Conservation (phyloP, 1,140 invertebrate species). For the Hirudo medicinalis region DNA sequence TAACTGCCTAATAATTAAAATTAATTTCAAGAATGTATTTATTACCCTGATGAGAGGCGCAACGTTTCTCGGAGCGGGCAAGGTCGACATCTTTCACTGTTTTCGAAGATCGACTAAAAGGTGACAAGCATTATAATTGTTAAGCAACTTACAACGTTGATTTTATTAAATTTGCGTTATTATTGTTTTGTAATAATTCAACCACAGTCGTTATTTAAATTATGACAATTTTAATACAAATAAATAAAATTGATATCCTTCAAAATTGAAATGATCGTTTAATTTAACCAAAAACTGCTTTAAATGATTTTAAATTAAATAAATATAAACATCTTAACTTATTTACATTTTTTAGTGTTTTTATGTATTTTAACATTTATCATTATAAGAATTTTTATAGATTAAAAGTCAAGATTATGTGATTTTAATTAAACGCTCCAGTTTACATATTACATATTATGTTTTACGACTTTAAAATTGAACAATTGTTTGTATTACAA, state of each 20-base stretch:
- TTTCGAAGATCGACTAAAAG: too few relatives aligned
- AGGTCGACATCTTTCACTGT: slow-evolving; percentile 7
- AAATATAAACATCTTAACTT: too few relatives aligned
- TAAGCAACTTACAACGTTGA: neutral
- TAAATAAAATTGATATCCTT: neutral
- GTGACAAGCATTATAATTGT: neutral
- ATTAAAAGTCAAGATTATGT: too few relatives aligned
- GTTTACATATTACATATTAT: too few relatives aligned
- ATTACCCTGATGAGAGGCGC: neutral
- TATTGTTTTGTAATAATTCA: neutral
- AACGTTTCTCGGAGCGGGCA: neutral
- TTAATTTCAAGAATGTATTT: neutral
- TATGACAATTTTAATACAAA: neutral
- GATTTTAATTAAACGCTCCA: too few relatives aligned
- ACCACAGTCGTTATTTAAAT: neutral
- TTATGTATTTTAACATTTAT: too few relatives aligned
- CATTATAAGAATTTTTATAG: too few relatives aligned
- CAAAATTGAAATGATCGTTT: neutral
- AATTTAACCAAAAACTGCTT: too few relatives aligned
- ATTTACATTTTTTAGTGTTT: too few relatives aligned
- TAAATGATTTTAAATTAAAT: too few relatives aligned
- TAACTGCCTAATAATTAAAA: neutral
- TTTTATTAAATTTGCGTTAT: neutral
- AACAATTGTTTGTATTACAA: too few relatives aligned
- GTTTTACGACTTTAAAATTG: too few relatives aligned